A percentile compares a stretch with the other conserved stretches of the same genome.
These are phyloP conservation scores for Echiichthys vipera DNA, from an alignment of 2,797 vertebrate species.

Conservation along the genomic window DNA sequence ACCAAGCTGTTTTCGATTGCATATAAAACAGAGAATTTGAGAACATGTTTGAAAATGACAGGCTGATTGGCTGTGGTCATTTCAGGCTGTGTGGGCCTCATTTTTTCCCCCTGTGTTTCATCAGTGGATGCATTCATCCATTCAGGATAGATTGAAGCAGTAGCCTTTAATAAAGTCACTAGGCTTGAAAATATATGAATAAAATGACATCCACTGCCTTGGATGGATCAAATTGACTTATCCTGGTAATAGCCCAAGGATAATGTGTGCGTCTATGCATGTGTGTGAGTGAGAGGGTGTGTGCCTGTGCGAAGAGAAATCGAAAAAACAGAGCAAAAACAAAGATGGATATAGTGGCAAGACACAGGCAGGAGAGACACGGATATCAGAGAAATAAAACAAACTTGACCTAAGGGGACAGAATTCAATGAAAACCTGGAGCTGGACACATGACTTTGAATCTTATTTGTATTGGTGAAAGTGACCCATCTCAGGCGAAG, in stretches of 20 bases:
- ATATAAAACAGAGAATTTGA: constrained; percentile 76
- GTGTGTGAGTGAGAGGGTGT: constrained; percentile 40
- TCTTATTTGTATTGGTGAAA: constrained; percentile 97
- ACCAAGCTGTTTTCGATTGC: constrained; percentile 76
- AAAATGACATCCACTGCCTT: constrained; percentile 83
- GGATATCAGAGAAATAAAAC: constrained; percentile 90
- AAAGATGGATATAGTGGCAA: constrained; percentile 74
- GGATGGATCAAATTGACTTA: constrained; percentile 85
- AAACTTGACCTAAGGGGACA: constrained; percentile 91
- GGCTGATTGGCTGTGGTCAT: constrained; percentile 80
- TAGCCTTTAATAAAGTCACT: constrained; percentile 85
- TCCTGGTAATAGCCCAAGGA: constrained; percentile 83
- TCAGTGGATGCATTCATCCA: constrained; percentile 83
- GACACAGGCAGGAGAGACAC: constrained; percentile 79
- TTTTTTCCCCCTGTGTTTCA: constrained; percentile 80
- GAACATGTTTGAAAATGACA: constrained; percentile 77
- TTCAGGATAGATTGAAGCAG: constrained; percentile 82
- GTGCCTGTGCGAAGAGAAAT: constrained; percentile 49
- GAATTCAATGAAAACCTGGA: constrained; percentile 91
- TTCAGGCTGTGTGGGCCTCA: constrained; percentile 77
- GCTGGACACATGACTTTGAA: constrained; percentile 94
- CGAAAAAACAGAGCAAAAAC: constrained; percentile 58
- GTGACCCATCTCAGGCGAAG: constrained; percentile 89
- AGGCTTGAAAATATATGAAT: constrained; percentile 85
- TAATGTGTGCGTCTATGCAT: constrained; percentile 74